Conservation (phyloP, 2,113 vertebrate species). For the Shinisaurus crocodilurus region DNA sequence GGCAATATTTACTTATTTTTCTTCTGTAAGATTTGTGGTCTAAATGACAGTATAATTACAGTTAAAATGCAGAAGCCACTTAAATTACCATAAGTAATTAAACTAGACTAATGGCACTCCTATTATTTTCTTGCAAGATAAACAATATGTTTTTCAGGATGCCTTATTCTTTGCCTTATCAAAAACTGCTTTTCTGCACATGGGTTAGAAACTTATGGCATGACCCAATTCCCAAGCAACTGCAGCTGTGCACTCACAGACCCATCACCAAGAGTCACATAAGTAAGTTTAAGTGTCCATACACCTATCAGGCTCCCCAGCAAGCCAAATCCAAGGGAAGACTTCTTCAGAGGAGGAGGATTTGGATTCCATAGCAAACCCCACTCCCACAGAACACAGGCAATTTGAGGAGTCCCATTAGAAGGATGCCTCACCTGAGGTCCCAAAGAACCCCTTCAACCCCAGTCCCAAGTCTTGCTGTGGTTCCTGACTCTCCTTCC, state of each 20-base stretch:
- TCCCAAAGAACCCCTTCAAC: too few relatives aligned
- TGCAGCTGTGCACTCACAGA: neutral
- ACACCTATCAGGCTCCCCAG: neutral
- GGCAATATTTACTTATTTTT: conserved; percentile 27
- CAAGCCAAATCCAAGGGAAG: too few relatives aligned
- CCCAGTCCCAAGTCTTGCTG: too few relatives aligned
- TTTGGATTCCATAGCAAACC: too few relatives aligned
- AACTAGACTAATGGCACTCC: conserved; percentile 39
- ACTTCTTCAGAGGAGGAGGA: too few relatives aligned
- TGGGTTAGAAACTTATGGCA: neutral
- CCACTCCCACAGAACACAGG: too few relatives aligned
- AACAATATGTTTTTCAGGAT: conserved; percentile 14
- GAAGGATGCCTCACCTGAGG: too few relatives aligned
- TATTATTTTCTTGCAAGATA: conserved; percentile 50
- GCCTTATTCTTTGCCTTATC: neutral
- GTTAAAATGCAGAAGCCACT: conserved; percentile 52
- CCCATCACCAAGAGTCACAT: neutral
- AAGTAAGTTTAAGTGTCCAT: neutral
- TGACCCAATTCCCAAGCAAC: neutral
- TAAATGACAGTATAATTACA: conserved; percentile 56
- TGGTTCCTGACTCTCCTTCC: too few relatives aligned
- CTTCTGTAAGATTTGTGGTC: conserved; percentile 49
- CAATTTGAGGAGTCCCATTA: too few relatives aligned
- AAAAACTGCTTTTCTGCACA: neutral
- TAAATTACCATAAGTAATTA: conserved; percentile 54